Percentiles rank a stretch among this genome's conserved stretches.
Conservation (phyloP, 2,113 vertebrate genomes). For the Tor tambroides region DNA sequence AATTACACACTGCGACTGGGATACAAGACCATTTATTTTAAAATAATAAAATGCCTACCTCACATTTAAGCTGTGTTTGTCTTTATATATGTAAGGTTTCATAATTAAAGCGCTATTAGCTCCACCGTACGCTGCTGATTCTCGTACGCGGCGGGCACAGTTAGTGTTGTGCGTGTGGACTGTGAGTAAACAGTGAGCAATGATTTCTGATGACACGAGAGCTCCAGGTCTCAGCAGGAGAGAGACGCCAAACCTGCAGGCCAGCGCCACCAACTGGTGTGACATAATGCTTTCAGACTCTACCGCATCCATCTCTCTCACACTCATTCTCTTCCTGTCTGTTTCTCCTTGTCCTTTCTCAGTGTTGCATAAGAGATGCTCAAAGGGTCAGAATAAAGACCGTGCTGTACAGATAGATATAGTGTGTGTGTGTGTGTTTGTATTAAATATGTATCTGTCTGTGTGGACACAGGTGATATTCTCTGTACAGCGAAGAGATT, state of each 20-base stretch:
- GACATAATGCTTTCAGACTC: conserved; percentile 33
- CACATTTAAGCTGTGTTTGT: not conserved
- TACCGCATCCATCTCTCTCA: not conserved
- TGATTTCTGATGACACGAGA: conserved; percentile 38
- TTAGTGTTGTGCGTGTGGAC: conserved; percentile 8
- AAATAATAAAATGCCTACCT: not conserved
- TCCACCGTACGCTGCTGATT: not conserved
- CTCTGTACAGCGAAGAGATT: conserved; percentile 17
- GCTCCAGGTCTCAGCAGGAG: conserved; percentile 43
- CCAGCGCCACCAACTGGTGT: conserved; percentile 46
- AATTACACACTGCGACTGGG: not conserved
- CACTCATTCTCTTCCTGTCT: conserved; percentile 22
- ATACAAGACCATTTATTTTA: not conserved
- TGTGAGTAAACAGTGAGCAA: conserved; percentile 43
- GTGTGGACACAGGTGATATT: conserved; percentile 11
- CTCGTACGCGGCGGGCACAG: not conserved
- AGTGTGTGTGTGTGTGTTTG: not conserved
- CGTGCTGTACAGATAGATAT: not conserved
- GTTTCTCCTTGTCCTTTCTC: conserved; percentile 18
- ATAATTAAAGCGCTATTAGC: not conserved
- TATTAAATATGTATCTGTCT: conserved; percentile 47
- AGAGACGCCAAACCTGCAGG: conserved; percentile 36
- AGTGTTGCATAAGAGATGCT: conserved; percentile 29
- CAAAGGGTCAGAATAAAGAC: conserved; percentile 20
- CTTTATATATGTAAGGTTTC: not conserved